Evolutionary conservation across 53 echinoderm and acorn worm species (phyloP), one percentile per base, ranked within the genome.

Genomic region (Hippasteria phrygiana): DNA sequence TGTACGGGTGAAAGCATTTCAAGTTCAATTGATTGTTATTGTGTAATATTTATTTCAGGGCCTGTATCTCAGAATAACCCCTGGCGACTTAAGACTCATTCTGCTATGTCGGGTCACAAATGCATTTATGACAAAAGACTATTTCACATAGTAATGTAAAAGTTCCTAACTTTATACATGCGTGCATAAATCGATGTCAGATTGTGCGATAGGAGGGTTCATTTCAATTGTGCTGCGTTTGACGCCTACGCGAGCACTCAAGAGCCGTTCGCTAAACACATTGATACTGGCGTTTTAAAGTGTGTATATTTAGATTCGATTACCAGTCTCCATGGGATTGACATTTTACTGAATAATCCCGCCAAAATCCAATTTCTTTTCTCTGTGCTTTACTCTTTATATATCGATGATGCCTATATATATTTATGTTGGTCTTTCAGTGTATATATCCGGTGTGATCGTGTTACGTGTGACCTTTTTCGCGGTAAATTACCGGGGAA

Each of bases 271-370:
- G 43, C 66, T 45, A 42, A 64, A 43, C 37, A 45, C 56, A 59
- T 38, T 24, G 79, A 38, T 39, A 27, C 53, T 29, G 33, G 9
- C 34, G 77, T 32, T 80, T 28, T 65, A 16, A 43, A 45, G 51
- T 69, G 84, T 69, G 36, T 84, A 84, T 34, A 28, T 55, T 20
- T 51, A 69, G 84, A 84, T 71, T 84, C 70, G 35, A 84, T 84
- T 84, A 84, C 84, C 35, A 16, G 5, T 29, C 20, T 0, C 35
- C 34, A 56, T 34, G 24, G 70, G 71, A 84, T 84, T 84, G 84
- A 84, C 84, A 84, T 84, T 84, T n/a, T 84, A 35, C 46, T 4
- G 34, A 84, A 71, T 84, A 84, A 84, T 84, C 84, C 67, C 22
- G 33, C 36, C 69, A 32, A 47, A 84, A 84, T 69, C 84, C 84